Evolutionary conservation across 2,797 vertebrate genomes (phyloP).

Genomic region (Amblyraja radiata): DNA sequence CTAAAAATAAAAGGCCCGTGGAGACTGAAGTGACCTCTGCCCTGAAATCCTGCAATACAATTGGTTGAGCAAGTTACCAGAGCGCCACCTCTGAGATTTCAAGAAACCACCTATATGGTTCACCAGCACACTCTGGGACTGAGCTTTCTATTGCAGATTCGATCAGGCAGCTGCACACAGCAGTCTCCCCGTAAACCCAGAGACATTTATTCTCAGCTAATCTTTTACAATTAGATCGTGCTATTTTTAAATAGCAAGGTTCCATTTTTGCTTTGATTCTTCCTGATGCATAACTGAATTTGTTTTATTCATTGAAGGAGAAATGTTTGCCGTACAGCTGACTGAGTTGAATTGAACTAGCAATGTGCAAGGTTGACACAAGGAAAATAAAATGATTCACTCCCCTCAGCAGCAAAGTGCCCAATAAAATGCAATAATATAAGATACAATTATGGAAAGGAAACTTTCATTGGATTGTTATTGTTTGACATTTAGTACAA

Average conservation of each 20-base stretch:
- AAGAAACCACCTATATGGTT: constrained; percentile 29
- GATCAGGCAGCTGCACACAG: neutral
- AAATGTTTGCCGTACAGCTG: neutral
- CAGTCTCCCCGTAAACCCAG: neutral
- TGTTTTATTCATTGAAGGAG: neutral
- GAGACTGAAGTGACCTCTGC: constrained; percentile 31
- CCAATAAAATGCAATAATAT: neutral
- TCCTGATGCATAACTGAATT: neutral
- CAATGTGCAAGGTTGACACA: neutral
- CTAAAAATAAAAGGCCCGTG: constrained; percentile 17
- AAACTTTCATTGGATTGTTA: neutral
- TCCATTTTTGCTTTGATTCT: neutral
- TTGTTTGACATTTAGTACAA: neutral
- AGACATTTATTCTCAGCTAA: constrained; percentile 18
- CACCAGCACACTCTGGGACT: neutral
- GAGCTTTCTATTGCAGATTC: constrained; percentile 25
- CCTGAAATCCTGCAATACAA: constrained; percentile 31
- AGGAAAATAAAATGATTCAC: neutral
- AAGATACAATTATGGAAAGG: neutral
- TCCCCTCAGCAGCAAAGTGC: neutral
- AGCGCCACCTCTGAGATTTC: constrained; percentile 17
- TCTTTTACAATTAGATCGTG: neutral
- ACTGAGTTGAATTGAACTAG: neutral
- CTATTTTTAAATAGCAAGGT: neutral
- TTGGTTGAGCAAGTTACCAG: constrained; percentile 17